phyloP scores from a whole-genome alignment of 2,888 invertebrate genomes.

The Hartigia nigra region DNA sequence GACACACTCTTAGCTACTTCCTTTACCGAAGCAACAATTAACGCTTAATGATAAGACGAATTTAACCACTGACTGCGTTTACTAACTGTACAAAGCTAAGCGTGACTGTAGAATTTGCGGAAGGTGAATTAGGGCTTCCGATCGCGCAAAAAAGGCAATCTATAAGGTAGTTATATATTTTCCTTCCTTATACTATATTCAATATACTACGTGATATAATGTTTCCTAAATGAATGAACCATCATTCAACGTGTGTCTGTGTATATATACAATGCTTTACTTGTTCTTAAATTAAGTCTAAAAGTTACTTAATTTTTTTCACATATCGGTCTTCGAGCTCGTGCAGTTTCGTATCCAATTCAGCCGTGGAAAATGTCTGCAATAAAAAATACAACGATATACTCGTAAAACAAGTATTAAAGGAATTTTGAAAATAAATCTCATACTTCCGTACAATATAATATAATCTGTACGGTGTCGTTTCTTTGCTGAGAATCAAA shows the following conservation, averaged over 20 bases:
- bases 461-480: not conserved
- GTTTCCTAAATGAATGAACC: not conserved
- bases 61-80: not conserved
- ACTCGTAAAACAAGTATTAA: not conserved
- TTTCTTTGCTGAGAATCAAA: not conserved
- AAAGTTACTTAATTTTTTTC: slow-evolving; percentile 44
- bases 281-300: not conserved
- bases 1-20: not conserved
- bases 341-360: slow-evolving; percentile 52
- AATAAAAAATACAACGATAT: slow-evolving; percentile 29
- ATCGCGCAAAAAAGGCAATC: not conserved
- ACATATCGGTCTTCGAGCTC: slow-evolving; percentile 54
- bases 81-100: not conserved
- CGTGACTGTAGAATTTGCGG: not conserved
- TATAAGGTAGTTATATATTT: not conserved
- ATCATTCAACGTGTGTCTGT: not conserved
- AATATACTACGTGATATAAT: not conserved
- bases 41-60: not conserved
- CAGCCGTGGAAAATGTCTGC: slow-evolving; percentile 55
- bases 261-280: not conserved
- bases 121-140: slow-evolving; percentile 7
- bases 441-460: not conserved
- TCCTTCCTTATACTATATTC: not conserved
- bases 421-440: not conserved
- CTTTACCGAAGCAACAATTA: not conserved